Conservation (phyloP, 2,797 vertebrate species). For the Euthynnus affinis region DNA sequence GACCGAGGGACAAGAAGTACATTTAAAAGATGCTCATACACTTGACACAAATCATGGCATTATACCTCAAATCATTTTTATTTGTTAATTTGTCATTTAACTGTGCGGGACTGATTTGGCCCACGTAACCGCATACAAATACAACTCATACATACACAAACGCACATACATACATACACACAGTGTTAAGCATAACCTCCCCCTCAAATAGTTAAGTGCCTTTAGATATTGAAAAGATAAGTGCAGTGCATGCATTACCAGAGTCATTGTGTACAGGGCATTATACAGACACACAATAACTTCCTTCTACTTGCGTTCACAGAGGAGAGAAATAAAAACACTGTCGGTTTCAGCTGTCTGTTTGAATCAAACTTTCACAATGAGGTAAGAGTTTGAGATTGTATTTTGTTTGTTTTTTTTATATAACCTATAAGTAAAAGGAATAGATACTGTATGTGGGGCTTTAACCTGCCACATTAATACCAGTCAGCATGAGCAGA, state of each 20-base stretch:
- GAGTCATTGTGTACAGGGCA: conserved; percentile 37
- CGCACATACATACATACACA: conserved; percentile 19
- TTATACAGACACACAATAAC: conserved; percentile 35
- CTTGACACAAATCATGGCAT: conserved; percentile 39
- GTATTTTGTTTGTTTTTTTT: background rate
- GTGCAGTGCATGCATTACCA: conserved; percentile 66
- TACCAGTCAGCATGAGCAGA: conserved; percentile 5
- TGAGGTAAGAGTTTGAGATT: conserved; percentile 28
- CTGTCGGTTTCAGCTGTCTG: conserved; percentile 13
- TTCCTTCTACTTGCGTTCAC: conserved; percentile 32
- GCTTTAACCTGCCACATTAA: conserved; percentile 14
- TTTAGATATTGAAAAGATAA: conserved; percentile 59
- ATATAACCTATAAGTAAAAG: conserved; percentile 23
- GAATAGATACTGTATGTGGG: background rate
- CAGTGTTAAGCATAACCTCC: conserved; percentile 44
- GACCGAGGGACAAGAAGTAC: conserved; percentile 4
- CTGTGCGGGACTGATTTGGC: conserved; percentile 50
- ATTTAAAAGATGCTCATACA: conserved; percentile 46
- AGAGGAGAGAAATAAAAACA: conserved; percentile 37
- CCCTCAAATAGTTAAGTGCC: conserved; percentile 58
- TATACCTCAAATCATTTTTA: conserved; percentile 71
- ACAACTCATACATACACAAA: conserved; percentile 51
- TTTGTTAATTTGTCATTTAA: conserved; percentile 64
- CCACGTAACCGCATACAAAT: conserved; percentile 60
- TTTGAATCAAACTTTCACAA: conserved; percentile 13